Conservation (phyloP, 2,113 vertebrate species). For the Piprites chloris region DNA sequence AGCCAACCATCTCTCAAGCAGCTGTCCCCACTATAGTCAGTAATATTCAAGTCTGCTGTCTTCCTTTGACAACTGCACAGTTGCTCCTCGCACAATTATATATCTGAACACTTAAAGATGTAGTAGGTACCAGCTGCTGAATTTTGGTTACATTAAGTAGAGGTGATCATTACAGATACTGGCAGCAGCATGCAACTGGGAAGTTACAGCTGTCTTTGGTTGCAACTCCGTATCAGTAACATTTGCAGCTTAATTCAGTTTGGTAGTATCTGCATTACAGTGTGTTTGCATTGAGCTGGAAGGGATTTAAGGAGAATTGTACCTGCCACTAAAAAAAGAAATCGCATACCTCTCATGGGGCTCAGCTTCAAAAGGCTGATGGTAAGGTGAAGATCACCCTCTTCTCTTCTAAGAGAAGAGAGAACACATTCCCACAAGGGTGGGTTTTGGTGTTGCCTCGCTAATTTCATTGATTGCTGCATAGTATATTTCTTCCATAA, state of each 20-base stretch:
- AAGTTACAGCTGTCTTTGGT: not conserved
- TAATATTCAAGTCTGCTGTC: not conserved
- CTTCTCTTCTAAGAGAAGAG: not conserved
- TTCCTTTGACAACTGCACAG: not conserved
- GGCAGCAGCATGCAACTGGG: not conserved
- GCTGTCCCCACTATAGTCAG: not conserved
- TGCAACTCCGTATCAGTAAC: not conserved
- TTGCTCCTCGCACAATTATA: not conserved
- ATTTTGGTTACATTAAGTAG: not conserved
- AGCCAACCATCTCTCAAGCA: not conserved
- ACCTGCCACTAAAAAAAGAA: not conserved
- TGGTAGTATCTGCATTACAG: not conserved
- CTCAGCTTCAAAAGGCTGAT: not conserved
- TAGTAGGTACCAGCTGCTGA: not conserved
- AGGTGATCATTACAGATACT: not conserved
- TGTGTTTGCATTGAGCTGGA: not conserved
- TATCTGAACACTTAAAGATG: not conserved
- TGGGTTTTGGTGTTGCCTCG: not conserved
- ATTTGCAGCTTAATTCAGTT: not conserved
- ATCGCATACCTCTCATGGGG: fast-evolving
- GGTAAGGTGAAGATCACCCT: not conserved
- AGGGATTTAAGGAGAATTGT: not conserved
- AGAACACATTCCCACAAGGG: not conserved
- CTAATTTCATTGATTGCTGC: not conserved
- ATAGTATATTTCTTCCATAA: not conserved